Percentiles rank a stretch among this genome's conserved stretches.
phyloP scores from a whole-genome alignment of 2,888 invertebrate species.

The Eilema caniola region DNA sequence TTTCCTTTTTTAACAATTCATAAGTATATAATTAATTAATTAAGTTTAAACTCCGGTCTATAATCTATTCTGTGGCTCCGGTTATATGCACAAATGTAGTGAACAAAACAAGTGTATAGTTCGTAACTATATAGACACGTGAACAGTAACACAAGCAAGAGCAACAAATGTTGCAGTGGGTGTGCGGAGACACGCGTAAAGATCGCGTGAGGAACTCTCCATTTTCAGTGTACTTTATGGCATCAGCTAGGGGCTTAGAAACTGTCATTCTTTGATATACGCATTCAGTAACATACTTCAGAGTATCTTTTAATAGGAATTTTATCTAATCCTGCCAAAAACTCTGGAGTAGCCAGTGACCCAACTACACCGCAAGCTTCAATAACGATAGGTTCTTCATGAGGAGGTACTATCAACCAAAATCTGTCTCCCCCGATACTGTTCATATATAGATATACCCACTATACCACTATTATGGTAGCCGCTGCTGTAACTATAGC shows the following conservation, averaged over 20 bases:
- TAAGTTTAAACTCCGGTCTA: conserved; percentile 29
- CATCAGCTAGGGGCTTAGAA: conserved; percentile 69
- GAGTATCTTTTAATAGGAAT: conserved; percentile 73
- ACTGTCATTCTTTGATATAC: conserved; percentile 70
- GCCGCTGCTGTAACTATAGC: conserved; percentile 80
- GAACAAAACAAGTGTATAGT: too few relatives aligned
- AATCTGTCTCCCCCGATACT: conserved; percentile 79
- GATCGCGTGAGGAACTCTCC: too few relatives aligned
- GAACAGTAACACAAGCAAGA: too few relatives aligned
- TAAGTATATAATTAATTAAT: conserved; percentile 39
- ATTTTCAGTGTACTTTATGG: conserved; percentile 75
- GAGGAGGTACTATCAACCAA: conserved; percentile 79
- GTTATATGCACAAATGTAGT: too few relatives aligned
- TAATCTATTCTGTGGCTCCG: too few relatives aligned
- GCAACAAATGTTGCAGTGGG: too few relatives aligned
- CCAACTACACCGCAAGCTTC: conserved; percentile 79
- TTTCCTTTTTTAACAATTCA: conserved; percentile 25
- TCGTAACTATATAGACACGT: too few relatives aligned
- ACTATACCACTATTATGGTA: conserved; percentile 76
- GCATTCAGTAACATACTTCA: conserved; percentile 73
- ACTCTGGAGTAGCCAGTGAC: conserved; percentile 68
- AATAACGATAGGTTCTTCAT: conserved; percentile 72
- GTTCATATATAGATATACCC: conserved; percentile 81
- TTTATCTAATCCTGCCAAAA: conserved; percentile 59
- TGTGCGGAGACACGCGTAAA: too few relatives aligned